Conservation (phyloP, 2,113 vertebrate genomes). For the Cavia porcellus region DNA sequence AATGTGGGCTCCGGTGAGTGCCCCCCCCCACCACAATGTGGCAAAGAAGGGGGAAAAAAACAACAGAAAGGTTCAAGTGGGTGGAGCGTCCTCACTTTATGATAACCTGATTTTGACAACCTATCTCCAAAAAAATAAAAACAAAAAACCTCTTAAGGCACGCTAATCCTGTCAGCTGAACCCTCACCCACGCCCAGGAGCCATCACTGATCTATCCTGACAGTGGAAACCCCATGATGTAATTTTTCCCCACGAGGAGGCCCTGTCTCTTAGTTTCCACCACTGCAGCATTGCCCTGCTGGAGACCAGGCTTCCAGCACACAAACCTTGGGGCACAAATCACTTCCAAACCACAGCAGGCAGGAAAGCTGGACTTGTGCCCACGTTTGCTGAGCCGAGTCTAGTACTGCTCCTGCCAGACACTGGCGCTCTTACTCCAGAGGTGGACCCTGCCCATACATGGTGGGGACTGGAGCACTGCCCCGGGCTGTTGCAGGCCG, state of each 20-base stretch:
- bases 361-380: not conserved
- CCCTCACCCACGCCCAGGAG: not conserved
- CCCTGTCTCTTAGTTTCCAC: not conserved
- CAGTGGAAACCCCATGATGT: not conserved
- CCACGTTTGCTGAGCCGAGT: accelerated
- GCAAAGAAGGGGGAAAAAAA: not conserved
- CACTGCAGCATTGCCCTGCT: not conserved
- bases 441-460: not conserved
- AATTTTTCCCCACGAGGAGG: not conserved
- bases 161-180: too few relatives aligned
- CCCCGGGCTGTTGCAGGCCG: not conserved
- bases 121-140: not conserved
- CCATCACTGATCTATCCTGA: not conserved
- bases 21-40: not conserved
- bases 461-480: not conserved
- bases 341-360: not conserved
- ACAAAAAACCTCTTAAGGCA: not conserved
- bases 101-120: not conserved
- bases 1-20: not conserved
- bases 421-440: not conserved
- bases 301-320: not conserved
- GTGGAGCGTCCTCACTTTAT: not conserved
- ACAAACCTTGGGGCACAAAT: not conserved
- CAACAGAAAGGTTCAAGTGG: not conserved
- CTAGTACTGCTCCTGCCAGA: not conserved